Base-by-base conservation (phyloP, 1,140 invertebrate genomes). In the Brachionus plicatilis region DNA sequence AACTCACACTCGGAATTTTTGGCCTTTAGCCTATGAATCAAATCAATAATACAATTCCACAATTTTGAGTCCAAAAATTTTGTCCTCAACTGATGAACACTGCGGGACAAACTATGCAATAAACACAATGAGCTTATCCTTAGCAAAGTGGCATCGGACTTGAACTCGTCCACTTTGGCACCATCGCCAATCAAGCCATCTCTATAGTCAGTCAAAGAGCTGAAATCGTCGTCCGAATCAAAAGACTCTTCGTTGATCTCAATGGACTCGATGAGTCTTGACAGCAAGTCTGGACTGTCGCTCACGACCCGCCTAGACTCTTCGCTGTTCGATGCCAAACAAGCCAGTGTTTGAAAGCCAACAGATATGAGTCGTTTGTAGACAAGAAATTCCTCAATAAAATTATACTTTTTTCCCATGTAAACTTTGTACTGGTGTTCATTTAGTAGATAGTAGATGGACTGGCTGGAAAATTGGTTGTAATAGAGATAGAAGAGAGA, bases 351-450 rank as follows among this genome's bases (percentile, higher is more conserved):
- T 47, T 82, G 79, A 68, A 82, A 68, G 27, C 79, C 14, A 14
- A 68, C 79, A 27, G 79, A 41, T 20, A 82, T 47, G 27, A 82
- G 27, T 2, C 65, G 53, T 17, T 82, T 68, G 27, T 82, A 80
- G 14, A 60, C 50, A 0, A 56, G 24, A 65, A 37, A 80, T 20
- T 80, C 56, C 17, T 56, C 45, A 20, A 80, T 41, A 8, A 65
- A 60, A 82, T 65, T 82, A 43, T 45, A 82, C 20, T 68, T 60
- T 60, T 65, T 68, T 11, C 43, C 43, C 50, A 45, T 27, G 6
- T 76, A 76, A 50, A 76, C 53, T 65, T 41, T 82, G 65, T 82
- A 82, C 27, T 82, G 79, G 60, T 82, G 79, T 37, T 82, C 79
- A 37, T 82, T 60, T 2, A 65, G 53, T 3, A 41, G 29, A 65